Conservation (phyloP, 2,888 invertebrate species). For the Oligia fasciuncula region DNA sequence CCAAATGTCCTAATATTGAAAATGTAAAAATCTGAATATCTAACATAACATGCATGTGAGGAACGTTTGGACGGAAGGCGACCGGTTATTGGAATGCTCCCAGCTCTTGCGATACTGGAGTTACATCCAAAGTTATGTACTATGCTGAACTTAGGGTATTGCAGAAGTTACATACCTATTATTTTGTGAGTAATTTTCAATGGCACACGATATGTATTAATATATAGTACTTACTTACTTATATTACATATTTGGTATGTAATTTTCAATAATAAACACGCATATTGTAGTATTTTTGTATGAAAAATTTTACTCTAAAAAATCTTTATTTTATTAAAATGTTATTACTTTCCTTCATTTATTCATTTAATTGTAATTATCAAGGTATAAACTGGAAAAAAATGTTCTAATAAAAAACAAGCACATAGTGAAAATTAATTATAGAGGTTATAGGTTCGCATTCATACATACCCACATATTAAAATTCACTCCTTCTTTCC, state of each 20-base stretch:
- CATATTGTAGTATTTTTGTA: background rate
- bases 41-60: conserved; percentile 4
- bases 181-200: background rate
- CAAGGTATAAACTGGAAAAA: background rate
- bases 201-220: no score
- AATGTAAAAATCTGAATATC: background rate
- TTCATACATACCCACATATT: background rate
- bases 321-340: background rate
- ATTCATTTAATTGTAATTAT: background rate
- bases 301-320: accelerated
- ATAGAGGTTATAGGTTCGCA: background rate
- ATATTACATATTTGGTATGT: background rate
- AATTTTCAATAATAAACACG: background rate
- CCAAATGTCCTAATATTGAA: background rate
- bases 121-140: conserved; percentile 1
- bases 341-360: background rate
- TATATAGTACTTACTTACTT: no score
- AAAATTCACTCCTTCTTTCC: background rate
- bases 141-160: background rate
- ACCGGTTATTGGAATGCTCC: conserved; percentile 55
- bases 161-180: background rate
- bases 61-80: conserved; percentile 39
- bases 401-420: background rate
- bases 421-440: background rate
- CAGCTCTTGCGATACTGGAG: conserved; percentile 9